phyloP scores from a whole-genome alignment of 2,888 invertebrate species.

The Sphaeridia pumilis region DNA sequence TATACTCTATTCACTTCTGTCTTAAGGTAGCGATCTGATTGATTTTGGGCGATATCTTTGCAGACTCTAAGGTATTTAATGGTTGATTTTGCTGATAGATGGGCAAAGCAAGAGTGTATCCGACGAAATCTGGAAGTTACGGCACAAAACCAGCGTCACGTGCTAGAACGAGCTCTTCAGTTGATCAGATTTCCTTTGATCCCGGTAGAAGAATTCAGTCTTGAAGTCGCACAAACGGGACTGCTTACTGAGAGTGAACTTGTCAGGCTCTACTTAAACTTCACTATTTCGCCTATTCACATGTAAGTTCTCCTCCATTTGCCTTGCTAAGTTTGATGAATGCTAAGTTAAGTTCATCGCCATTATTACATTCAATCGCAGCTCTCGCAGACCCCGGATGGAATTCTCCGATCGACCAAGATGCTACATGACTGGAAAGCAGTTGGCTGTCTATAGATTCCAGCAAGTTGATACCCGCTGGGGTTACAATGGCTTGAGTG shows the following conservation, averaged over 20 bases:
- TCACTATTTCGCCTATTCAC: slow-evolving; percentile 58
- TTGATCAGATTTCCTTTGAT: slow-evolving; percentile 69
- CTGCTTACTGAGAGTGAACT: slow-evolving; percentile 63
- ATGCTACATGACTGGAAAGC: slow-evolving; percentile 66
- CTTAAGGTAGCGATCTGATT: slow-evolving; percentile 42
- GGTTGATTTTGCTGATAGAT: slow-evolving; percentile 40
- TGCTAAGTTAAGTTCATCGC: neutral
- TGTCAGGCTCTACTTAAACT: slow-evolving; percentile 57
- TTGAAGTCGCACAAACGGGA: slow-evolving; percentile 60
- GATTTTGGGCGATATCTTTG: neutral
- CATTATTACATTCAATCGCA: slow-evolving; percentile 1
- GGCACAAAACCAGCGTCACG: slow-evolving; percentile 55
- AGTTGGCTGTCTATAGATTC: slow-evolving; percentile 60
- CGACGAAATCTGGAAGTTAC: slow-evolving; percentile 53
- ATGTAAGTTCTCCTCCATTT: slow-evolving; percentile 8
- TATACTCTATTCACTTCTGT: slow-evolving; percentile 63
- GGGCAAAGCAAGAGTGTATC: slow-evolving; percentile 62
- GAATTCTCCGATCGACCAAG: slow-evolving; percentile 58
- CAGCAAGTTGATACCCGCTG: slow-evolving; percentile 65
- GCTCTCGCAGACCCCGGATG: slow-evolving; percentile 47
- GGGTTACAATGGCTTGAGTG: slow-evolving; percentile 74
- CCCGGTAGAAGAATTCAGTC: slow-evolving; percentile 73
- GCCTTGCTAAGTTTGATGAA: neutral
- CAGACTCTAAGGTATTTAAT: neutral
- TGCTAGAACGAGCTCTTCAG: slow-evolving; percentile 55